Evolutionary conservation across 2,888 invertebrate genomes (phyloP).

Genomic region (Spodoptera picta): DNA sequence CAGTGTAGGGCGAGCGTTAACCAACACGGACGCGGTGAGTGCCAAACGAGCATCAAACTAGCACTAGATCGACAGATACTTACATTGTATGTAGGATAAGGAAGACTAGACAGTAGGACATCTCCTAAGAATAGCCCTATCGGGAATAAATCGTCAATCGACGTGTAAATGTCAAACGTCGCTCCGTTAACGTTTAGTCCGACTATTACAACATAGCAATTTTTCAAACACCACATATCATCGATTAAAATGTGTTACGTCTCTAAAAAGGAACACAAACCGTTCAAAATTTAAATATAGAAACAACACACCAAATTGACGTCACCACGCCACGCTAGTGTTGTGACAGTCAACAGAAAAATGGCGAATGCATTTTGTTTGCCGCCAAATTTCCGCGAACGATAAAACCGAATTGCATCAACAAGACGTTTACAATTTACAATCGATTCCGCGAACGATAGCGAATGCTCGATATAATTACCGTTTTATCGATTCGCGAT

Average conservation of each 20-base stretch:
- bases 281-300: slow-evolving; percentile 7
- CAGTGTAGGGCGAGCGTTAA: slow-evolving; percentile 27
- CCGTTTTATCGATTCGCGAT: slow-evolving; percentile 49
- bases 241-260: slow-evolving; percentile 4
- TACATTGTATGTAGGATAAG: slow-evolving; percentile 8
- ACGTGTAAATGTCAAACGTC: slow-evolving; percentile 2
- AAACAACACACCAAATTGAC: slow-evolving; percentile 16
- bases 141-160: slow-evolving; percentile 8
- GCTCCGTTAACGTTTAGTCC: too few species aligned
- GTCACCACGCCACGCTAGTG: slow-evolving; percentile 22
- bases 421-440: slow-evolving; percentile 41
- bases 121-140: slow-evolving; percentile 26
- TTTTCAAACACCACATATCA: too few species aligned
- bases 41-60: slow-evolving; percentile 34
- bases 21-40: slow-evolving; percentile 34
- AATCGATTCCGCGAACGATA: slow-evolving; percentile 53
- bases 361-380: slow-evolving; percentile 37
- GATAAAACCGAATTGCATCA: slow-evolving; percentile 46
- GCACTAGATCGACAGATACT: slow-evolving; percentile 6
- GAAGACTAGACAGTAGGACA: not conserved
- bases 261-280: slow-evolving; percentile 3
- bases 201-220: too few species aligned
- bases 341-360: slow-evolving; percentile 43
- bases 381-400: slow-evolving; percentile 46
- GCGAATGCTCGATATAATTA: slow-evolving; percentile 49